Conservation (phyloP, 2,113 vertebrate species). For the Psammodynastes pulverulentus region DNA sequence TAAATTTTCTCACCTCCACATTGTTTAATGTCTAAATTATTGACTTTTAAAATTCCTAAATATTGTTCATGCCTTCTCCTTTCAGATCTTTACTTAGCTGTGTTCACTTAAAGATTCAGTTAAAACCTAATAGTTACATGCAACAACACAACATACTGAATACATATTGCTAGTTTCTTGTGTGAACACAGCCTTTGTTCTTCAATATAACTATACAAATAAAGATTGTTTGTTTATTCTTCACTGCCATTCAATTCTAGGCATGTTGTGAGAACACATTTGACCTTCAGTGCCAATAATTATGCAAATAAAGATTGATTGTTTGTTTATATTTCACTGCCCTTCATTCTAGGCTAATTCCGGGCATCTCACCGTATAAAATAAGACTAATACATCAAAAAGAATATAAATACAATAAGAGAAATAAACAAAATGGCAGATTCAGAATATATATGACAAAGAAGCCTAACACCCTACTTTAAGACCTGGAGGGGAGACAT, state of each 20-base stretch:
- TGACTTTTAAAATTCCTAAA: background rate
- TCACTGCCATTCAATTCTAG: background rate
- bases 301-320: background rate
- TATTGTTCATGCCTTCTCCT: background rate
- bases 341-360: background rate
- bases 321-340: background rate
- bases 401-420: background rate
- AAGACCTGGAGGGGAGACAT: background rate
- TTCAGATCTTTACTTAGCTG: background rate
- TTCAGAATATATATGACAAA: background rate
- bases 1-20: background rate
- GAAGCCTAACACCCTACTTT: background rate
- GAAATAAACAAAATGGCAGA: background rate
- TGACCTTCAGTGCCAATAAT: background rate
- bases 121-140: background rate
- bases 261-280: background rate
- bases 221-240: background rate
- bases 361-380: background rate
- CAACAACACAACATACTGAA: background rate
- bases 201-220: background rate
- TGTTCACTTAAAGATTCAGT: background rate
- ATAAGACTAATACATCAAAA: background rate
- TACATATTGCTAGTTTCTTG: background rate
- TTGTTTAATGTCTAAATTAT: background rate
- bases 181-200: background rate